phyloP scores from a whole-genome alignment of 2,797 vertebrate genomes.

The Darevskia mixta region DNA sequence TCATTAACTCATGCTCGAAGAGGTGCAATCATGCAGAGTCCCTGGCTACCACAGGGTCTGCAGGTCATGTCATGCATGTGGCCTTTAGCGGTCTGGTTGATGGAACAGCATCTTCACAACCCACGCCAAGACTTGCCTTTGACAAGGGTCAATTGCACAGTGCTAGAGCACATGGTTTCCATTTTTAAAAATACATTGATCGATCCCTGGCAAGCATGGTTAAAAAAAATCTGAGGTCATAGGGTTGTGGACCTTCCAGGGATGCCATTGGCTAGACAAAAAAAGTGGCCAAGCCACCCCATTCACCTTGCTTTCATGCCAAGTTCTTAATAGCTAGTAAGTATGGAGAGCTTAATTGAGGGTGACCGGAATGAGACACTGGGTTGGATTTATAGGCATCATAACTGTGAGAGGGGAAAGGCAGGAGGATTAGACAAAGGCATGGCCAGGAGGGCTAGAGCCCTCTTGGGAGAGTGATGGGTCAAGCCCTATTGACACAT shows the following conservation, averaged over 20 bases:
- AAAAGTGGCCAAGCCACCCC: too few species aligned
- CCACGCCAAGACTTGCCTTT: neutral
- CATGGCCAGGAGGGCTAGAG: neutral
- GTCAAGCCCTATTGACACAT: neutral
- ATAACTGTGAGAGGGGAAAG: neutral
- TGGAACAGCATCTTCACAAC: neutral
- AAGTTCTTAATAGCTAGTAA: neutral
- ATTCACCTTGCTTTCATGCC: neutral
- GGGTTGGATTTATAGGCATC: constrained; percentile 4
- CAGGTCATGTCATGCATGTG: too few species aligned
- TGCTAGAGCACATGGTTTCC: neutral
- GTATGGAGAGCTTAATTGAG: neutral
- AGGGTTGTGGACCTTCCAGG: neutral
- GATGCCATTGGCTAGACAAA: neutral
- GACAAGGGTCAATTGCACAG: neutral
- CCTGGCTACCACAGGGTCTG: too few species aligned
- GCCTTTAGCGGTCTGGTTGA: neutral
- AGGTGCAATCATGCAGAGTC: neutral
- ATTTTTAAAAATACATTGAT: too few species aligned
- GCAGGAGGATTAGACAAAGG: too few species aligned
- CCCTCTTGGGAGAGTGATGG: neutral
- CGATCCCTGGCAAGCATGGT: too few species aligned
- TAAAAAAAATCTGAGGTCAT: too few species aligned
- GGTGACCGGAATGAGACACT: neutral
- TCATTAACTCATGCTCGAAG: neutral